Evolutionary conservation across 2,888 invertebrate species (phyloP).

Genomic region (Pachliopta kotzebuea): DNA sequence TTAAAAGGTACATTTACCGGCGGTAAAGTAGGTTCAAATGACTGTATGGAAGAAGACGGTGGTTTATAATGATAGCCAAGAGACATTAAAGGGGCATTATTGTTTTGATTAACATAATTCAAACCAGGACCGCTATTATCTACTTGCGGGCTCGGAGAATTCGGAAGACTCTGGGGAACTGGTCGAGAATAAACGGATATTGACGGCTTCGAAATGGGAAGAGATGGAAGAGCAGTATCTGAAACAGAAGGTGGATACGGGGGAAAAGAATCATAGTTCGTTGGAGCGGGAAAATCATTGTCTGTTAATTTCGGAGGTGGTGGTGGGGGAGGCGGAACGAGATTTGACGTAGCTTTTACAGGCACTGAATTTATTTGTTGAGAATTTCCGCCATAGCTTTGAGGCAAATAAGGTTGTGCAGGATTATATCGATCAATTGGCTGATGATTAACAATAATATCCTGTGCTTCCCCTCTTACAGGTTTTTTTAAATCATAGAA

Average conservation of each 20-base stretch:
- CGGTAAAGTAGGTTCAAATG: slow-evolving; percentile 54
- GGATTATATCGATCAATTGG: slow-evolving; percentile 73
- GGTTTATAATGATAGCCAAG: slow-evolving; percentile 61
- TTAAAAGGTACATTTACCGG: slow-evolving; percentile 53
- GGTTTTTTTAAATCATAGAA: slow-evolving; percentile 61
- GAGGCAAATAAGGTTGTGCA: slow-evolving; percentile 72
- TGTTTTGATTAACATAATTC: slow-evolving; percentile 39
- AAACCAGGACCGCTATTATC: slow-evolving; percentile 40
- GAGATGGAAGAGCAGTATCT: slow-evolving; percentile 32
- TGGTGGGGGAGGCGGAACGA: slow-evolving; percentile 64
- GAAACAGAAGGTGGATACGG: slow-evolving; percentile 53
- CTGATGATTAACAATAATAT: slow-evolving; percentile 46
- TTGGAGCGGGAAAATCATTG: slow-evolving; percentile 59
- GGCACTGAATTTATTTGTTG: slow-evolving; percentile 50
- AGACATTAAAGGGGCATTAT: slow-evolving; percentile 46
- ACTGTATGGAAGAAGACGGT: slow-evolving; percentile 44
- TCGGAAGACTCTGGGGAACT: slow-evolving; percentile 6
- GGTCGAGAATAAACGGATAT: slow-evolving; percentile 34
- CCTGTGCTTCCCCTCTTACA: slow-evolving; percentile 70
- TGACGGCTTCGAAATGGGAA: slow-evolving; percentile 35
- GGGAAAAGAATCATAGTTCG: slow-evolving; percentile 67
- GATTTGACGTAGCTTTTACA: slow-evolving; percentile 50
- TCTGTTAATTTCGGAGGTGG: slow-evolving; percentile 51
- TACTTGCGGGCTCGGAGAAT: background rate
- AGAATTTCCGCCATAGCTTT: slow-evolving; percentile 56